phyloP scores from a whole-genome alignment of 2,797 vertebrate genomes.

The Okamejei kenojei region DNA sequence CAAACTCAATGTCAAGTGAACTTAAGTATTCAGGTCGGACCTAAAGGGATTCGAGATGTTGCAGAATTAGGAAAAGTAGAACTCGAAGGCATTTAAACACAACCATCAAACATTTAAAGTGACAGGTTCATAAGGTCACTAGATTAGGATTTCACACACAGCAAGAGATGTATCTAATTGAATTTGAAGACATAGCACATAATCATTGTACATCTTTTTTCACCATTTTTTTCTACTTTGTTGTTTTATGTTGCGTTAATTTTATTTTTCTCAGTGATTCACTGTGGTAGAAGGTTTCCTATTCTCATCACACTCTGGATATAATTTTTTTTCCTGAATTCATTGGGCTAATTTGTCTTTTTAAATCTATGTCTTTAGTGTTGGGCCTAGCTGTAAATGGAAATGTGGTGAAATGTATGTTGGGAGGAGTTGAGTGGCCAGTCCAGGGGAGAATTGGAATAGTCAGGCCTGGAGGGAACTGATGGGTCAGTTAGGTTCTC shows the following conservation, averaged over 20 bases:
- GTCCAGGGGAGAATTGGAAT: background rate
- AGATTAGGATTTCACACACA: background rate
- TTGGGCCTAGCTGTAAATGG: background rate
- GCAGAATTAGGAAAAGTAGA: background rate
- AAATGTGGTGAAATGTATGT: background rate
- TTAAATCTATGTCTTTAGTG: background rate
- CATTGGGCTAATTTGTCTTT: background rate
- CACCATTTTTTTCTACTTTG: no score
- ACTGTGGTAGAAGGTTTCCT: background rate
- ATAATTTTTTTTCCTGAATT: background rate
- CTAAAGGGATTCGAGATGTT: background rate
- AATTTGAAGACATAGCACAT: background rate
- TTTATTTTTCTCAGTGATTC: background rate
- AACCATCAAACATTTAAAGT: no score
- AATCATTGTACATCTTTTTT: no score
- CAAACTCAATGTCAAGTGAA: background rate
- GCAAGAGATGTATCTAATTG: background rate
- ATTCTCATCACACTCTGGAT: background rate
- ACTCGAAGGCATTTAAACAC: background rate
- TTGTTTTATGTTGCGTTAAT: background rate
- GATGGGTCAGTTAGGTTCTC: background rate
- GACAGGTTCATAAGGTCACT: background rate
- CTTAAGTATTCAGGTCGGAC: background rate
- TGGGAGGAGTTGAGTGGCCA: background rate
- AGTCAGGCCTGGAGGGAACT: background rate